Evolutionary conservation across 2,888 invertebrate species (phyloP), one percentile per base, ranked within the genome.

Genomic region (Catocala fraxini): DNA sequence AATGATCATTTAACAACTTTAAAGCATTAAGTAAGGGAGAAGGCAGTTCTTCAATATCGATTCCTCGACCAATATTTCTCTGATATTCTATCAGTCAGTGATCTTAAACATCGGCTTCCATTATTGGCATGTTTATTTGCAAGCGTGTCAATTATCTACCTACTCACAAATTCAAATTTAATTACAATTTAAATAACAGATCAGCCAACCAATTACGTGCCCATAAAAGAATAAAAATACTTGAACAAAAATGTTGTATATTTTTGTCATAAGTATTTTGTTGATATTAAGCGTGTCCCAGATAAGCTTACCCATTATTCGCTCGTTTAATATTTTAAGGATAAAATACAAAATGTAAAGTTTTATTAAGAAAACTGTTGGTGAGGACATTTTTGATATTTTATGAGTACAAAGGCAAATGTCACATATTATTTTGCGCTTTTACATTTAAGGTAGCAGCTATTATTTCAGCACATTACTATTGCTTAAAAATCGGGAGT

Each of bases 301-400:
- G 72, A 63, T 72, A 72, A 72, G 70, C 66, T 60, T 53, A 39
- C 51, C 58, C 59, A 72, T 72, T 66, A 69, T 53, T 66, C 58
- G 53, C 33, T 39, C 55, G 59, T 69, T 46, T 61, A 59, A 59
- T 42, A 60, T 57, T 54, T 65, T 71, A 55, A 59, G 25, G 12
- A 51, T 7, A 25, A 49, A 51, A 58, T 51, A 68, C 39, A 60
- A 56, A 71, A 65, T 39, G 45, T n/a, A 56, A 60, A 59, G 48
- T 54, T 59, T 58, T 51, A 46, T 33, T 4, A 46, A 13, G n/a
- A 25, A 48, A 42, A 48, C 47, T 13, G 13, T 35, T 11, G 13
- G 9, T 47, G 5, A 52, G 46, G 9, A 46, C 41, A 6, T 41
- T 58, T 25, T 9, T 11, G 10, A 39, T 33, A 41, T 47, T 52